Conservation (phyloP, 2,888 invertebrate species). For the Onthophagus sagittarius region DNA sequence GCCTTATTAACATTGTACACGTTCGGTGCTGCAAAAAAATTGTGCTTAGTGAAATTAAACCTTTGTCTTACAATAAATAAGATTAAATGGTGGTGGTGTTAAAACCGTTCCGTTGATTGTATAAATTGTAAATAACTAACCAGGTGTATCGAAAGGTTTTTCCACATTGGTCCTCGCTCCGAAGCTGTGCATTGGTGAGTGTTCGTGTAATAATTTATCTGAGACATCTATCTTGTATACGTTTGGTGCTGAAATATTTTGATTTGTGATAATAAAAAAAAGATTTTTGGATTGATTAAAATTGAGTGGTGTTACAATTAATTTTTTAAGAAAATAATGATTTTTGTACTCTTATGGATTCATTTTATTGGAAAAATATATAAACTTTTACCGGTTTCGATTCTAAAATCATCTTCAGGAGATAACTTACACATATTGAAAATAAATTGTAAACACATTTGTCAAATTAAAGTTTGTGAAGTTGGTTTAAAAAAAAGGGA, state of each 20-base stretch:
- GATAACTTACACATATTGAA: too few relatives aligned
- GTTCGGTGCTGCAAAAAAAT: slow-evolving; percentile 53
- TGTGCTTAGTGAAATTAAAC: not conserved
- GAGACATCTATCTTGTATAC: slow-evolving; percentile 73
- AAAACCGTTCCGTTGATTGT: too few relatives aligned
- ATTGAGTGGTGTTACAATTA: too few relatives aligned
- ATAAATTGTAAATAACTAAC: slow-evolving; percentile 32
- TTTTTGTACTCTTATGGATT: too few relatives aligned
- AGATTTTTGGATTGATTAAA: not conserved
- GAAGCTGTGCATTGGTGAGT: slow-evolving; percentile 64
- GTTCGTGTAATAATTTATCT: slow-evolving; percentile 49
- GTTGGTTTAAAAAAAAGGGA: too few relatives aligned
- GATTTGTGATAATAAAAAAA: slow-evolving; percentile 9
- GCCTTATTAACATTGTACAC: slow-evolving; percentile 52
- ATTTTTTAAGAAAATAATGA: too few relatives aligned
- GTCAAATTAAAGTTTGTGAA: too few relatives aligned
- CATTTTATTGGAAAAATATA: too few relatives aligned
- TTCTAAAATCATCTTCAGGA: too few relatives aligned
- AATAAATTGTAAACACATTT: too few relatives aligned
- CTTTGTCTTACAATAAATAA: too few relatives aligned
- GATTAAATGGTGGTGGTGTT: slow-evolving; percentile 16
- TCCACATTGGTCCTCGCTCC: slow-evolving; percentile 61
- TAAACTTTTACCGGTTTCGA: too few relatives aligned
- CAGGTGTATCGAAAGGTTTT: slow-evolving; percentile 63
- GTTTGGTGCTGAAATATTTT: slow-evolving; percentile 63